Conservation (phyloP, 2,797 vertebrate species). For the Cercopithecus diana region DNA sequence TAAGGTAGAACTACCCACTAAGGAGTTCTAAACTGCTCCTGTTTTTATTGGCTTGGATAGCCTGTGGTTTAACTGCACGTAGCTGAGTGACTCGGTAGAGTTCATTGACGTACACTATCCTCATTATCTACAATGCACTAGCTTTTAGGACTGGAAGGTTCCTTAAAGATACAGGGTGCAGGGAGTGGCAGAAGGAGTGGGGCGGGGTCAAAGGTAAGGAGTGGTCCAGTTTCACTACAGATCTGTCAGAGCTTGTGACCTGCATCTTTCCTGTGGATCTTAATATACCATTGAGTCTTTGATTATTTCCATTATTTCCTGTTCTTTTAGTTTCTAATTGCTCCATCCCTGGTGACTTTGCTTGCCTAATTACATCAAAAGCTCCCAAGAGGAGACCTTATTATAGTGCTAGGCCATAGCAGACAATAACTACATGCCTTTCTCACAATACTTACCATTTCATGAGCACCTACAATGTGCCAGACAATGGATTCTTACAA, state of each 20-base stretch:
- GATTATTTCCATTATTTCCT: not conserved
- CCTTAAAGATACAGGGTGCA: not conserved
- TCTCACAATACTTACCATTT: not conserved
- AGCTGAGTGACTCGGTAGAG: conserved; percentile 22
- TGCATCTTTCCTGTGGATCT: not conserved
- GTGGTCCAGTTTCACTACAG: not conserved
- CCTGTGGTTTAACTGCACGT: accelerated
- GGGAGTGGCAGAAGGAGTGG: not conserved
- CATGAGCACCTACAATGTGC: not conserved
- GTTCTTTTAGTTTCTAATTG: not conserved
- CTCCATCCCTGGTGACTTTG: not conserved
- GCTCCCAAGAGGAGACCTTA: not conserved
- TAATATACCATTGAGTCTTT: not conserved
- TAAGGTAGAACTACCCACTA: not conserved
- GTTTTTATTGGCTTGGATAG: not conserved
- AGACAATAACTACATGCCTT: not conserved
- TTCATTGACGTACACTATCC: not conserved
- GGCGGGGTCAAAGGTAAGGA: not conserved
- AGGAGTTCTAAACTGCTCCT: not conserved
- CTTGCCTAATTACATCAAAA: not conserved
- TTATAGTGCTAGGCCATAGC: not conserved
- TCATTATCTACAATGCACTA: not conserved
- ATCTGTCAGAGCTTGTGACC: not conserved
- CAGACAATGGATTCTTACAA: not conserved
- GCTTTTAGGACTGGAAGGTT: not conserved